Conservation (phyloP, 2,888 invertebrate species). For the Crocallis elinguaria region DNA sequence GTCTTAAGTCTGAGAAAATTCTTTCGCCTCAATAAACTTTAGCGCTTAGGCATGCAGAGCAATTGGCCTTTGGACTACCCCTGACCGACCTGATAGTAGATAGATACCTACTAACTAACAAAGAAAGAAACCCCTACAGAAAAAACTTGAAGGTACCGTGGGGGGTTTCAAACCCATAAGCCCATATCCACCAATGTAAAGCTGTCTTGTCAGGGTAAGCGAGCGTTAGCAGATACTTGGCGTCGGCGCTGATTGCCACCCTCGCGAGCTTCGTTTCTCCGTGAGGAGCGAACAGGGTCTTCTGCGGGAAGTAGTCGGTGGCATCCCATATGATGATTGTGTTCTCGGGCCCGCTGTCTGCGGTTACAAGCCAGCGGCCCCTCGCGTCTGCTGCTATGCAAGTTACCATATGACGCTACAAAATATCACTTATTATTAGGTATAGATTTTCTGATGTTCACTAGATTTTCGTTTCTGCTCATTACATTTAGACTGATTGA, state of each 20-base stretch:
- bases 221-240: constrained; percentile 84
- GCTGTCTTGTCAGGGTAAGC: constrained; percentile 73
- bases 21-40: too few relatives aligned
- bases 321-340: constrained; percentile 86
- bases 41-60: too few relatives aligned
- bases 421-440: constrained; percentile 11
- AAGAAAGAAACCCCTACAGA: too few relatives aligned
- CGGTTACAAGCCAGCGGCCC: constrained; percentile 86
- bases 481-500: too few relatives aligned
- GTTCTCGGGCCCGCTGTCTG: constrained; percentile 84
- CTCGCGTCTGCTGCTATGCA: constrained; percentile 74
- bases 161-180: constrained; percentile 75
- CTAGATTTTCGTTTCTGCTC: too few relatives aligned
- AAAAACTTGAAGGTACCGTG: constrained; percentile 69
- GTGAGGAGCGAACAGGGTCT: constrained; percentile 83
- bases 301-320: constrained; percentile 73
- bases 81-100: too few relatives aligned
- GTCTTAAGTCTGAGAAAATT: too few relatives aligned
- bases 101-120: too few relatives aligned
- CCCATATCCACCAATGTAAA: constrained; percentile 87
- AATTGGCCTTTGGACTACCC: too few relatives aligned
- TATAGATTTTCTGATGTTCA: too few relatives aligned
- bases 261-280: constrained; percentile 62
- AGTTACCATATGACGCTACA: constrained; percentile 80
- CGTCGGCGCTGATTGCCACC: constrained; percentile 81